Percentiles rank a stretch among this genome's conserved stretches.
These are phyloP conservation scores for Miniopterus natalensis DNA, from an alignment of 2,113 vertebrate species.

Conservation along the genomic window DNA sequence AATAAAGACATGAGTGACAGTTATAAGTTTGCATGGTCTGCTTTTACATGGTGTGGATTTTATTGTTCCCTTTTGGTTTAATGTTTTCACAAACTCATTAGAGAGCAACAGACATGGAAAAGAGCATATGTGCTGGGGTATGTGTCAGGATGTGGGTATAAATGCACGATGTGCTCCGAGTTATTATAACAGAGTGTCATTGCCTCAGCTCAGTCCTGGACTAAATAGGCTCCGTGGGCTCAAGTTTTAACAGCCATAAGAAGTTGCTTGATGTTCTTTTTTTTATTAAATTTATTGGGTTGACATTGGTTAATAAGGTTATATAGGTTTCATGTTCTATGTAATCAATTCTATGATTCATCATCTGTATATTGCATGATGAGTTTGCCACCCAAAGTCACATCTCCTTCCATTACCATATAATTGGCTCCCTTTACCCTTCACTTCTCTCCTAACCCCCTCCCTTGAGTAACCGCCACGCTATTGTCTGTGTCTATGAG, in stretches of 20 bases:
- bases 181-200: accelerated
- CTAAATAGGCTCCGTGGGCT: accelerated
- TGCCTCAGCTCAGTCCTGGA: not conserved
- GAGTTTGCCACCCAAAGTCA: not conserved
- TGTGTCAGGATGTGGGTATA: not conserved
- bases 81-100: constrained; percentile 11
- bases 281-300: not conserved
- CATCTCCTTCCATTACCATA: not conserved
- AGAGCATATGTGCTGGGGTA: not conserved
- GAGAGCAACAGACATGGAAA: not conserved
- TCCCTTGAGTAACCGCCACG: not conserved
- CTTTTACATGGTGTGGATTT: constrained; percentile 15
- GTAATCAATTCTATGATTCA: not conserved
- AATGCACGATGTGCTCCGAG: accelerated
- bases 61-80: constrained; percentile 44
- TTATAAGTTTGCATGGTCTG: not conserved
- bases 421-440: not conserved
- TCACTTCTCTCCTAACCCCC: not conserved
- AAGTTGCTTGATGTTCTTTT: not conserved
- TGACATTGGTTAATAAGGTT: not conserved
- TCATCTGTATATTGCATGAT: not conserved
- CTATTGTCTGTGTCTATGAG: not conserved
- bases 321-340: not conserved
- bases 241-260: not conserved
- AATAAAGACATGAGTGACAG: not conserved